Conservation (phyloP, 2,113 vertebrate species). For the Pluvianellus socialis region DNA sequence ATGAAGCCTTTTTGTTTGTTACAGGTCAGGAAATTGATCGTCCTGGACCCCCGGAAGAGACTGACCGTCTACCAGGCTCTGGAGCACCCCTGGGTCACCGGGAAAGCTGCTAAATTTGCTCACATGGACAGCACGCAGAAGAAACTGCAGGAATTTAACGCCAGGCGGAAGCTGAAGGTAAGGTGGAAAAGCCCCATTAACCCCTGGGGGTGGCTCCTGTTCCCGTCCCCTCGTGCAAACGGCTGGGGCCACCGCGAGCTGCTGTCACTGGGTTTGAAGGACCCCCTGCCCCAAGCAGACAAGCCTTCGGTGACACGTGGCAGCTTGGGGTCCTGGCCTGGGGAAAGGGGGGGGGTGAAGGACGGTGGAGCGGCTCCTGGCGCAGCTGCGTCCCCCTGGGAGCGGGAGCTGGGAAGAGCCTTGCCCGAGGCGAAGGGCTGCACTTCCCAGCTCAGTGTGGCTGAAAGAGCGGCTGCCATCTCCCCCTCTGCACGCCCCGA, state of each 20-base stretch:
- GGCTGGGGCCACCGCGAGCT: accelerated
- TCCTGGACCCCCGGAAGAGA: constrained; percentile 83
- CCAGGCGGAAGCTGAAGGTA: constrained; percentile 88
- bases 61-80: constrained; percentile 82
- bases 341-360: not conserved
- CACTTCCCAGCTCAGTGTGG: accelerated
- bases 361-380: accelerated
- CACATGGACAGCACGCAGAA: constrained; percentile 91
- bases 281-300: not conserved
- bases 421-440: not conserved
- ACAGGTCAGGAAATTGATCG: constrained; percentile 86
- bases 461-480: accelerated
- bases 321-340: not conserved
- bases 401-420: not conserved
- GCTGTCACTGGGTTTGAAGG: no score
- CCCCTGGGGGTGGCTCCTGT: accelerated
- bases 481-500: accelerated
- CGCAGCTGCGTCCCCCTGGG: not conserved
- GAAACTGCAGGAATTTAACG: constrained; percentile 89
- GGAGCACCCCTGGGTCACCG: constrained; percentile 88
- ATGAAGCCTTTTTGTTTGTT: accelerated
- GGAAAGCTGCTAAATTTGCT: constrained; percentile 84
- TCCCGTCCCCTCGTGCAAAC: accelerated
- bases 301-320: not conserved
- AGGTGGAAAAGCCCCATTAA: not conserved